phyloP scores from a whole-genome alignment of 1,140 invertebrate species.

The Meteorus sp. region DNA sequence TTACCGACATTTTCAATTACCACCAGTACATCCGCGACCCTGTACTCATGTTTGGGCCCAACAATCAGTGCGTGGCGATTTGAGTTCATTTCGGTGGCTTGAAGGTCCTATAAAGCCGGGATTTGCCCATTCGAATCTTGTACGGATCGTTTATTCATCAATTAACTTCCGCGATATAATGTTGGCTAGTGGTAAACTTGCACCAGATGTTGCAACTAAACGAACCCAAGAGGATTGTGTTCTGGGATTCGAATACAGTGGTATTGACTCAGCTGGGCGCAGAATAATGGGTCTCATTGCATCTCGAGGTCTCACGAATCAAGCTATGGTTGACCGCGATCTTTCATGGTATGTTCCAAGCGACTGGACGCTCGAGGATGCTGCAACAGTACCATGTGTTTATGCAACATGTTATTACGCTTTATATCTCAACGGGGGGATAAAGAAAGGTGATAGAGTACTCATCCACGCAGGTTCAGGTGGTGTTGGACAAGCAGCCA shows the following conservation, averaged over 20 bases:
- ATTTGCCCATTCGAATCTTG: constrained; percentile 45
- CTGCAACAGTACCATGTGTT: constrained; percentile 83
- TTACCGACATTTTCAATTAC: constrained; percentile 70
- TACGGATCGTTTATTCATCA: constrained; percentile 66
- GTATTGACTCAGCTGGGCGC: constrained; percentile 58
- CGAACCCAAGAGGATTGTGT: constrained; percentile 67
- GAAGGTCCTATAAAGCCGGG: constrained; percentile 60
- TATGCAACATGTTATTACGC: constrained; percentile 86
- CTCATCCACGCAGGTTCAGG: constrained; percentile 78
- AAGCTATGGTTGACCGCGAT: constrained; percentile 62
- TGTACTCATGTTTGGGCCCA: constrained; percentile 77
- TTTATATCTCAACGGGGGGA: constrained; percentile 62
- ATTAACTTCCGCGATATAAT: constrained; percentile 81
- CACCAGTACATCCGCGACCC: constrained; percentile 49
- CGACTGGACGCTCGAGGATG: constrained; percentile 82
- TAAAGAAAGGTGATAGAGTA: constrained; percentile 66
- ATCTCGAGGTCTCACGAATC: constrained; percentile 63
- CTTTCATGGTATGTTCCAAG: constrained; percentile 81
- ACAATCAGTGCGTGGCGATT: constrained; percentile 77
- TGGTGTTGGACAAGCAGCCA: constrained; percentile 80
- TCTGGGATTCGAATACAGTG: constrained; percentile 77
- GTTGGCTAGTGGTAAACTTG: constrained; percentile 74
- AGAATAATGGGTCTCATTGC: constrained; percentile 73
- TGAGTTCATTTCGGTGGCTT: constrained; percentile 84
- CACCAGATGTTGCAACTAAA: constrained; percentile 63